Percentiles rank a stretch among this genome's conserved stretches.
Evolutionary conservation across 2,888 invertebrate species (phyloP).

Genomic region (Drosophila recens): DNA sequence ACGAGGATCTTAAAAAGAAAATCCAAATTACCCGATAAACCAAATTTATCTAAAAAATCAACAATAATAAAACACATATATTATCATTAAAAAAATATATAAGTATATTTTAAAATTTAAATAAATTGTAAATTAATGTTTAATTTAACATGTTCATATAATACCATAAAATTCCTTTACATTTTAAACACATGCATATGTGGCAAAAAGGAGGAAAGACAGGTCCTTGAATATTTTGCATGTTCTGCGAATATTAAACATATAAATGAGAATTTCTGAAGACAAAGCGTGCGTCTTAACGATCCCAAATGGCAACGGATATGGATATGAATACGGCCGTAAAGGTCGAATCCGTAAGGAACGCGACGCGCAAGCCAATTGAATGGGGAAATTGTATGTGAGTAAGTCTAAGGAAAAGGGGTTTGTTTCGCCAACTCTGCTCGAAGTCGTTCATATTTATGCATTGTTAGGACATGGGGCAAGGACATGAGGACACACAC

Average conservation of each 20-base stretch:
- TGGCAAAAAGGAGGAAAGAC: not conserved
- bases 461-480: slow-evolving; percentile 60
- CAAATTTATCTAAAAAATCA: too few relatives aligned
- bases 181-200: not conserved
- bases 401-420: slow-evolving; percentile 31
- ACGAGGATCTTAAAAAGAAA: too few relatives aligned
- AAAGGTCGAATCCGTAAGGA: slow-evolving; percentile 51
- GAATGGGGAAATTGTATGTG: slow-evolving; percentile 25
- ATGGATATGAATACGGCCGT: slow-evolving; percentile 52
- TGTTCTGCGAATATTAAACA: slow-evolving; percentile 59
- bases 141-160: not conserved
- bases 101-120: not conserved
- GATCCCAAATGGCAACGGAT: slow-evolving; percentile 69
- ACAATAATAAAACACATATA: too few relatives aligned
- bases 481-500: slow-evolving; percentile 64
- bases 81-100: not conserved
- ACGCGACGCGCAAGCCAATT: slow-evolving; percentile 65
- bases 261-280: slow-evolving; percentile 42
- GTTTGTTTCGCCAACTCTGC: slow-evolving; percentile 27
- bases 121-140: not conserved
- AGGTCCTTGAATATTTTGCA: slow-evolving; percentile 49
- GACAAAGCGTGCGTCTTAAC: slow-evolving; percentile 62
- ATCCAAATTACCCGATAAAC: too few relatives aligned
- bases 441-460: slow-evolving; percentile 71
- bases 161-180: not conserved